phyloP scores from a whole-genome alignment of 2,797 vertebrate species.

The Parauchenoglanis punctatus region DNA sequence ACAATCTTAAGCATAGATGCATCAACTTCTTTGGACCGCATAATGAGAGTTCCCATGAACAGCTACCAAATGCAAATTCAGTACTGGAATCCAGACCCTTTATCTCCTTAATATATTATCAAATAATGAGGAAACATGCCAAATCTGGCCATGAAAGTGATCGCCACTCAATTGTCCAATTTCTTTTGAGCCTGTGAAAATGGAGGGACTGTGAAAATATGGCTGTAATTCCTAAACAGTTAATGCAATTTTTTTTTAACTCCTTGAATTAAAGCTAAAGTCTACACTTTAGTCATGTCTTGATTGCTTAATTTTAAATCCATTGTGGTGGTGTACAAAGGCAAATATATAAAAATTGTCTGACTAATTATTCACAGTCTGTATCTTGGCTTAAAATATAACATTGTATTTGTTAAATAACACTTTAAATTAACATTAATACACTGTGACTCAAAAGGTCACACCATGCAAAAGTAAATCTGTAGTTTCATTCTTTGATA shows the following conservation, averaged over 20 bases:
- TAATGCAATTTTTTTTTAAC: background rate
- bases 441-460: background rate
- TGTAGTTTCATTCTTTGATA: constrained; percentile 60
- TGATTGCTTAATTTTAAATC: background rate
- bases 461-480: background rate
- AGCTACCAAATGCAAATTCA: no score
- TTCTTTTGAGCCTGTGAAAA: background rate
- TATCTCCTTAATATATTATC: background rate
- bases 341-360: background rate
- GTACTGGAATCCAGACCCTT: no score
- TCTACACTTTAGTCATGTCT: background rate
- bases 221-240: background rate
- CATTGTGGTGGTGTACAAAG: background rate
- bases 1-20: no score
- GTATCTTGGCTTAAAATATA: background rate
- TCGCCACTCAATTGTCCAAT: background rate
- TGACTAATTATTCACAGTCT: background rate
- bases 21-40: no score
- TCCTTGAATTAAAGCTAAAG: background rate
- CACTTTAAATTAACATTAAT: background rate
- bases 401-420: background rate
- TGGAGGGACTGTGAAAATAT: background rate
- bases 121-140: background rate
- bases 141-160: background rate
- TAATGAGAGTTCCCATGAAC: no score